Evolutionary conservation across 2,888 invertebrate species (phyloP).

Genomic region (Pheosia tremula): DNA sequence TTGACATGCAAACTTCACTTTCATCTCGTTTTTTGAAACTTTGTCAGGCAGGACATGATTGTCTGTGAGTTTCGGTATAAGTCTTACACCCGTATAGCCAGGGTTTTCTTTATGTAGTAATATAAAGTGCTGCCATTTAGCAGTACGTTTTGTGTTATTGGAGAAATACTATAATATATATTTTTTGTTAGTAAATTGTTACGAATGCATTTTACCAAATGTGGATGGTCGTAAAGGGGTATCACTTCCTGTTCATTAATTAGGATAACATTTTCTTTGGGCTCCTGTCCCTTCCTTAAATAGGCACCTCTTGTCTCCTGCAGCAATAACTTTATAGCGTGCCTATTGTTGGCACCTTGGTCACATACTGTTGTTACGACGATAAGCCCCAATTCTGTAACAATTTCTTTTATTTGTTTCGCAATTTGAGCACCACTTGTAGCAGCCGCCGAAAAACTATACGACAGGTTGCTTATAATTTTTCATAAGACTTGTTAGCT

Average conservation of each 20-base stretch:
- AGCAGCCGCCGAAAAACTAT: conserved; percentile 28
- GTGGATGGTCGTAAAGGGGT: conserved; percentile 32
- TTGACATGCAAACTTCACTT: conserved; percentile 35
- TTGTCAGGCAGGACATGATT: conserved; percentile 29
- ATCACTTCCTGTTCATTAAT: conserved; percentile 28
- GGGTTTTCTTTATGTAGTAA: conserved; percentile 26
- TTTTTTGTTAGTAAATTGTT: conserved; percentile 37
- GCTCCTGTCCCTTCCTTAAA: conserved; percentile 15
- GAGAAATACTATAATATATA: conserved; percentile 17
- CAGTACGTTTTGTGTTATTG: no score
- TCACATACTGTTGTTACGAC: conserved; percentile 35
- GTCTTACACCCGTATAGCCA: conserved; percentile 29
- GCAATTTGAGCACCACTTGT: conserved; percentile 29
- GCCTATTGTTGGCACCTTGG: conserved; percentile 33
- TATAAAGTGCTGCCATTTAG: conserved; percentile 39
- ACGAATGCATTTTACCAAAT: conserved; percentile 31
- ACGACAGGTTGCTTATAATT: no score
- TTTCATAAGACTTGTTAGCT: no score
- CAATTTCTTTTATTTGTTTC: conserved; percentile 28
- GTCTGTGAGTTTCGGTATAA: conserved; percentile 38
- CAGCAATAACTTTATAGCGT: conserved; percentile 25
- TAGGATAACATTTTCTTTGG: conserved; percentile 22
- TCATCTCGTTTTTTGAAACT: conserved; percentile 36
- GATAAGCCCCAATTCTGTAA: conserved; percentile 26
- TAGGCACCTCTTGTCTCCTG: conserved; percentile 24